phyloP scores from a whole-genome alignment of 1,140 invertebrate genomes.

The Zaprionus lachaisei region DNA sequence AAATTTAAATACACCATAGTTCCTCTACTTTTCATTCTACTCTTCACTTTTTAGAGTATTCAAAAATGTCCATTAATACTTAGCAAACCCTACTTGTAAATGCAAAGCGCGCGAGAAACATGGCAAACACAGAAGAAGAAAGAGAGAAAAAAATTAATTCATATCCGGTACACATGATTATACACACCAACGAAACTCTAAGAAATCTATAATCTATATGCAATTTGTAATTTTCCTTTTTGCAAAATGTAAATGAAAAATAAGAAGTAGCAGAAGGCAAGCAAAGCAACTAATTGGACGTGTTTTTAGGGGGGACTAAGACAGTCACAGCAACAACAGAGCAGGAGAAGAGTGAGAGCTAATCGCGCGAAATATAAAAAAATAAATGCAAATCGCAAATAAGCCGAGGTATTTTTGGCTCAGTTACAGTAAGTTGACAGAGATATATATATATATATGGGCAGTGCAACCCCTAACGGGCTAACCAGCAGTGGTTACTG shows the following conservation, averaged over 20 bases:
- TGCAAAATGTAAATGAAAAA: conserved; percentile 24
- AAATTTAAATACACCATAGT: neutral
- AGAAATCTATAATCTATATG: conserved; percentile 71
- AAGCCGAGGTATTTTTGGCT: conserved; percentile 59
- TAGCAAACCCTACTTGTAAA: conserved; percentile 4
- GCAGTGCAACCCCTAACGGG: conserved; percentile 62
- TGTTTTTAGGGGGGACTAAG: conserved; percentile 21
- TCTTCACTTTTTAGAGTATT: neutral
- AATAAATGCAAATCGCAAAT: conserved; percentile 61
- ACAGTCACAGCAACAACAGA: neutral
- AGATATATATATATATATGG: conserved; percentile 8
- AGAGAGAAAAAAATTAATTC: conserved; percentile 66
- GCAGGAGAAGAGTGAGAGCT: neutral
- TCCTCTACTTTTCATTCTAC: neutral
- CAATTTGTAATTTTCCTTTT: conserved; percentile 66
- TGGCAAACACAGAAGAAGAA: conserved; percentile 36
- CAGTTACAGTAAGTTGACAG: conserved; percentile 57
- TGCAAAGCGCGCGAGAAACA: conserved; percentile 46
- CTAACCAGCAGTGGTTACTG: neutral
- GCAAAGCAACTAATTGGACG: conserved; percentile 41
- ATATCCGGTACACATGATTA: conserved; percentile 80
- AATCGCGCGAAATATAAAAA: conserved; percentile 46
- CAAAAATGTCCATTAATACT: neutral
- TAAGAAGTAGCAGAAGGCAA: conserved; percentile 26
- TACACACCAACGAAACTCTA: conserved; percentile 74